These are phyloP conservation scores for Centroberyx gerrardi DNA, from an alignment of 2,797 vertebrate genomes.

Conservation along the genomic window DNA sequence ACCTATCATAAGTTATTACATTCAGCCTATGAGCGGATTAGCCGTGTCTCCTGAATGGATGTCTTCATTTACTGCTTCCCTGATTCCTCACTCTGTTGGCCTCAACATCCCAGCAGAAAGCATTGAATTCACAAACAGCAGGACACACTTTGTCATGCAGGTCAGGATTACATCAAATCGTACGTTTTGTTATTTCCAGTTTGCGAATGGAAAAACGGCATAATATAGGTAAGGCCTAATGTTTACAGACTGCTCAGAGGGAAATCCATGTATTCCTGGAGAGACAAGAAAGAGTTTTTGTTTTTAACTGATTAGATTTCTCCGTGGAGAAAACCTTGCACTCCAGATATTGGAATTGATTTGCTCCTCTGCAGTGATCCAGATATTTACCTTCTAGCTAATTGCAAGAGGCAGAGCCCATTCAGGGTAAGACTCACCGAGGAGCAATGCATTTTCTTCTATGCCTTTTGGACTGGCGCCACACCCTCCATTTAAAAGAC, in stretches of 20 bases:
- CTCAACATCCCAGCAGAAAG: constrained; percentile 20
- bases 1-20: constrained; percentile 81
- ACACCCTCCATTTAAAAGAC: constrained; percentile 53
- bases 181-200: background rate
- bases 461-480: constrained; percentile 56
- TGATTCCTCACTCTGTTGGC: constrained; percentile 37
- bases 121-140: constrained; percentile 37
- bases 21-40: constrained; percentile 80
- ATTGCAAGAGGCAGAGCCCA: constrained; percentile 72
- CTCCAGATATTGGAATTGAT: constrained; percentile 83
- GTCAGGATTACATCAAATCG: constrained; percentile 39
- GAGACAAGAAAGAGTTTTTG: constrained; percentile 62
- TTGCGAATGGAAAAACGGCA: constrained; percentile 38
- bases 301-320: constrained; percentile 77
- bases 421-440: constrained; percentile 57
- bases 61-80: constrained; percentile 61
- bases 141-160: constrained; percentile 24
- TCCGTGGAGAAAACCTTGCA: constrained; percentile 70
- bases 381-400: constrained; percentile 81
- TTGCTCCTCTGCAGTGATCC: constrained; percentile 67
- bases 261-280: constrained; percentile 50
- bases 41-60: constrained; percentile 63
- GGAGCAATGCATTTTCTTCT: constrained; percentile 60
- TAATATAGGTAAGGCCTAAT: constrained; percentile 16
- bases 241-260: constrained; percentile 31